Base-by-base conservation (phyloP, 2,113 vertebrate species). In the Zosterops pallidus region DNA sequence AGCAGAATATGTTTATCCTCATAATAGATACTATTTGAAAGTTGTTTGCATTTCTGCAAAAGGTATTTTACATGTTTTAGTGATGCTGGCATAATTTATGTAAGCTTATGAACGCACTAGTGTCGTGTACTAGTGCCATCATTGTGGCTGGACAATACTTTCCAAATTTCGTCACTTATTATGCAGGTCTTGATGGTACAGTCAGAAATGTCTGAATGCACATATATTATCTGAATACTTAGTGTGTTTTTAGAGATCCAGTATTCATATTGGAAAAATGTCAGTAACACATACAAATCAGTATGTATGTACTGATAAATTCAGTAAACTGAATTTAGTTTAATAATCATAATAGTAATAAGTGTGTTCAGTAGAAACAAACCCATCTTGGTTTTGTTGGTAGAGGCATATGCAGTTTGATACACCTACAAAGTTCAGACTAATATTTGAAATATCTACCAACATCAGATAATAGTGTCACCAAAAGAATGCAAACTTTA, bases 401-500 rank as follows among this genome's bases (percentile, higher is more conserved):
- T 74, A 59, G 91, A 87, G 84, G 33, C 89, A 93, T 75, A 71
- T 96, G 83, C 67, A 82, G 65, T 81, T 86, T 52, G 71, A 67
- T 55, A 8, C 1, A 3, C 74, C 35, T 88, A 18, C 57, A 46
- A 20, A 85, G 72, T 77, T 95, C 69, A 92, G 63, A 75, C 29
- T 50, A 74, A n/a, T 93, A 67, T 92, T 83, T 79, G 59, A 92
- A 90, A 72, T 95, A 92, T 18, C 46, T 95, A 5, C 53, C 44
- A 70, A 91, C 63, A 77, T 76, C 69, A 95, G 29, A 39, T 60
- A 22, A 41, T 89, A 4, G 80, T 35, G 49, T 76, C 62, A 74
- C 72, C 35, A 71, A 89, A 96, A 92, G 78, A 91, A 90, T 47
- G n/a, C 9, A 75, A 65, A 94, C 75, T 95, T 95, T 74, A 67